phyloP scores from a whole-genome alignment of 2,888 invertebrate genomes.

The Tupiocoris notatus region DNA sequence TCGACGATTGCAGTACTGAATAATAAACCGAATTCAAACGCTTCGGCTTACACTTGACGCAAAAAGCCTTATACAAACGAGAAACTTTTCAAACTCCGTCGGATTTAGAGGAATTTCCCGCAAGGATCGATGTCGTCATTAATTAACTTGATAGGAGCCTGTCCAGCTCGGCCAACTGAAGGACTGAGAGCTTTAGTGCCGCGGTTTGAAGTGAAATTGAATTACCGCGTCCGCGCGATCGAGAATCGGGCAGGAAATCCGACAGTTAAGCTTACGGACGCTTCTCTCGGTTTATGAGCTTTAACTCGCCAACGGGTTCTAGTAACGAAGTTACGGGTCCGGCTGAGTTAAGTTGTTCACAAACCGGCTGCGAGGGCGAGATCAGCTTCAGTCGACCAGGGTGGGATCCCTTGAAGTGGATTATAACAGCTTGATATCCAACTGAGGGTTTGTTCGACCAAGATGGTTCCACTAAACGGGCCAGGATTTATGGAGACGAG shows the following conservation, averaged over 20 bases:
- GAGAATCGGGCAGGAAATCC: neutral
- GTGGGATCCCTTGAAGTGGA: neutral
- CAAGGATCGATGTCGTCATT: constrained; percentile 9
- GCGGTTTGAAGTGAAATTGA: constrained; percentile 20
- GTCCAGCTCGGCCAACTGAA: too few species aligned
- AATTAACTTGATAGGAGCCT: neutral
- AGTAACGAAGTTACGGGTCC: neutral
- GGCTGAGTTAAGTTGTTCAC: neutral
- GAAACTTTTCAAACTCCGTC: too few species aligned
- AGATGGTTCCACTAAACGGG: neutral
- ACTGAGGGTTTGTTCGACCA: neutral
- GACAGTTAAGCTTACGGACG: neutral
- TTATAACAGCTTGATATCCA: neutral
- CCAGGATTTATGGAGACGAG: too few species aligned
- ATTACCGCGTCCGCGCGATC: constrained; percentile 5
- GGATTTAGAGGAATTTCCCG: neutral
- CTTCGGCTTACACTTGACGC: neutral
- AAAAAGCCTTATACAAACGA: too few species aligned
- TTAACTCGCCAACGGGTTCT: neutral
- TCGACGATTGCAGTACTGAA: neutral
- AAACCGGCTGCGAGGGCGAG: neutral
- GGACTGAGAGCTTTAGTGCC: neutral
- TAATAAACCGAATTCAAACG: neutral
- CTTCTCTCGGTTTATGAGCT: neutral
- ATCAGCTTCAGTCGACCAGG: neutral